These are phyloP conservation scores for Ceyx margarethae DNA, from an alignment of 2,113 vertebrate genomes.

Conservation along the genomic window DNA sequence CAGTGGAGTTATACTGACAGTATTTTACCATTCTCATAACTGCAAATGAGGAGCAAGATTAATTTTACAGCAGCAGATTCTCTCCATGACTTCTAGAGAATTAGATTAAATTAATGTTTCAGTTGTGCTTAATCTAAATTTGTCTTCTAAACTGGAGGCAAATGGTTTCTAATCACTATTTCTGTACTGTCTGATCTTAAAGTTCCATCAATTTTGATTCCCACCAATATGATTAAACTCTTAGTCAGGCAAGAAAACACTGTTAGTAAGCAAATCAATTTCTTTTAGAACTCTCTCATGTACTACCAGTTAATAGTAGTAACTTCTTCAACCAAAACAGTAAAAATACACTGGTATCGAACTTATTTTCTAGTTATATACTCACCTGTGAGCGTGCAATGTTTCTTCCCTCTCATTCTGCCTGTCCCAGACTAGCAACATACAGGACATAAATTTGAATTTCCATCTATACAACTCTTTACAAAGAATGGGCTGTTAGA, in stretches of 20 bases:
- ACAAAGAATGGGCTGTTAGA: background rate
- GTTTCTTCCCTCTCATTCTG: background rate
- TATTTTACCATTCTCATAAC: background rate
- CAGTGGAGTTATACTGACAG: background rate
- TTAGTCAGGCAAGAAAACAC: conserved; percentile 44
- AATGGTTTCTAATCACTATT: conserved; percentile 50
- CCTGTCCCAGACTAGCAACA: background rate
- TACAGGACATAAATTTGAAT: background rate
- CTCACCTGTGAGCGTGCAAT: background rate
- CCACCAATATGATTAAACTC: conserved; percentile 51
- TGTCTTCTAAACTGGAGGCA: conserved; percentile 48
- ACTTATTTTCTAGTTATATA: background rate
- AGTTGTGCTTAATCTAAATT: conserved; percentile 58
- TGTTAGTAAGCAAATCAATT: conserved; percentile 58
- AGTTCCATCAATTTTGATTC: conserved; percentile 42
- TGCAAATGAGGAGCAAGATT: conserved; percentile 31
- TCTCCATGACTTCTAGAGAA: conserved; percentile 48
- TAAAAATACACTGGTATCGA: background rate
- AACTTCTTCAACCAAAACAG: conserved; percentile 1
- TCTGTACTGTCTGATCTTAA: conserved; percentile 36
- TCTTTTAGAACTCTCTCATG: conserved; percentile 37
- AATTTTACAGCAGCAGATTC: conserved; percentile 54
- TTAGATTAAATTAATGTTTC: conserved; percentile 59
- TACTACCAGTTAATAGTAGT: conserved; percentile 32
- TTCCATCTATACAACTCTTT: background rate